phyloP scores from a whole-genome alignment of 2,113 vertebrate genomes.

The Rhabdornis inornatus region DNA sequence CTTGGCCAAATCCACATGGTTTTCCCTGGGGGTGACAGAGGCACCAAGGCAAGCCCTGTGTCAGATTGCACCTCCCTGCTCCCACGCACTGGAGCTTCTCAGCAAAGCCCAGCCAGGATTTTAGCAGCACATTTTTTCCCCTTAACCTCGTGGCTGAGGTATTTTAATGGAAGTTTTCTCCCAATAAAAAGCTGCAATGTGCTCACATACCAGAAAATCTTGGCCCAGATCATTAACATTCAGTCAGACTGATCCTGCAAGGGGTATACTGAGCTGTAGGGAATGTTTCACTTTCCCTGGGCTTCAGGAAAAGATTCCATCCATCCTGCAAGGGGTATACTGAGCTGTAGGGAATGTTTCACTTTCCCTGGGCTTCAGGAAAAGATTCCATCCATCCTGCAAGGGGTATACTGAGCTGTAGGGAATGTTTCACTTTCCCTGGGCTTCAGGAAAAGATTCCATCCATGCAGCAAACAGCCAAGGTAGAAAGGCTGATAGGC shows the following conservation, averaged over 20 bases:
- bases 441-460: neutral
- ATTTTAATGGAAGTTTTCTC: slow-evolving; percentile 44
- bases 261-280: neutral
- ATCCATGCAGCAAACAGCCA: neutral
- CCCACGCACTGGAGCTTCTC: neutral
- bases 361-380: neutral
- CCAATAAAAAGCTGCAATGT: neutral
- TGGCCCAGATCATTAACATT: neutral
- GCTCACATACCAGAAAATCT: neutral
- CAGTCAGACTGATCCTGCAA: neutral
- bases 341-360: neutral
- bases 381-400: too few species aligned
- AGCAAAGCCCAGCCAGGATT: neutral
- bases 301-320: neutral
- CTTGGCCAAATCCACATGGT: neutral
- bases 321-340: accelerated
- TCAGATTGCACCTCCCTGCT: neutral
- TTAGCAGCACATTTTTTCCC: neutral
- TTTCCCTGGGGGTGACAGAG: neutral
- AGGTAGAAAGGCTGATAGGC: accelerated
- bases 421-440: neutral
- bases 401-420: neutral
- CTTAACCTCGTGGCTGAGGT: neutral
- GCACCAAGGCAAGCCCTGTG: neutral
- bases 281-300: neutral